These are phyloP conservation scores for Stictonetta naevosa DNA, from an alignment of 2,113 vertebrate species.

Conservation along the genomic window DNA sequence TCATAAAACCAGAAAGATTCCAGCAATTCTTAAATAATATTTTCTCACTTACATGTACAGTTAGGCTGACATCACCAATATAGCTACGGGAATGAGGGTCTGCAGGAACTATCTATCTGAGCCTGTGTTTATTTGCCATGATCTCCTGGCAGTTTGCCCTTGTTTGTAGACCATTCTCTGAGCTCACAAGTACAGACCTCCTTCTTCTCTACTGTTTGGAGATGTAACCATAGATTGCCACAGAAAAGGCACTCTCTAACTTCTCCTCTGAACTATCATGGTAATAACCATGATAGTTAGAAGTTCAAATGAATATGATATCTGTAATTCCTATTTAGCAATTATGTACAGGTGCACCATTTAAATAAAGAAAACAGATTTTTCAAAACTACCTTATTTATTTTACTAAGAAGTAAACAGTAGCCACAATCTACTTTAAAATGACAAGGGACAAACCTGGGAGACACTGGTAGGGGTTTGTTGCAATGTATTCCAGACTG, in stretches of 20 bases:
- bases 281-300: background rate
- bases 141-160: background rate
- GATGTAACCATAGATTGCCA: background rate
- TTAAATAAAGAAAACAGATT: background rate
- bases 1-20: background rate
- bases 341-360: background rate
- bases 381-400: background rate
- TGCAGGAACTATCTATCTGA: background rate
- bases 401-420: background rate
- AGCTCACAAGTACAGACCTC: background rate
- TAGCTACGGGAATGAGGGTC: background rate
- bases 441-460: background rate
- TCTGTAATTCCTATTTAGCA: background rate
- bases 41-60: background rate
- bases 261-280: background rate
- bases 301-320: background rate
- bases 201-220: background rate
- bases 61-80: background rate
- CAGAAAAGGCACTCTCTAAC: background rate
- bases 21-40: background rate
- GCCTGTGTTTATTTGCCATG: background rate
- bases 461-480: accelerated
- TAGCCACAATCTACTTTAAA: background rate
- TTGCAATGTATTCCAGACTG: background rate
- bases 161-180: background rate